Evolutionary conservation across 2,888 invertebrate species (phyloP), one percentile per base, ranked within the genome.

Genomic region (Erpobdella octoculata): DNA sequence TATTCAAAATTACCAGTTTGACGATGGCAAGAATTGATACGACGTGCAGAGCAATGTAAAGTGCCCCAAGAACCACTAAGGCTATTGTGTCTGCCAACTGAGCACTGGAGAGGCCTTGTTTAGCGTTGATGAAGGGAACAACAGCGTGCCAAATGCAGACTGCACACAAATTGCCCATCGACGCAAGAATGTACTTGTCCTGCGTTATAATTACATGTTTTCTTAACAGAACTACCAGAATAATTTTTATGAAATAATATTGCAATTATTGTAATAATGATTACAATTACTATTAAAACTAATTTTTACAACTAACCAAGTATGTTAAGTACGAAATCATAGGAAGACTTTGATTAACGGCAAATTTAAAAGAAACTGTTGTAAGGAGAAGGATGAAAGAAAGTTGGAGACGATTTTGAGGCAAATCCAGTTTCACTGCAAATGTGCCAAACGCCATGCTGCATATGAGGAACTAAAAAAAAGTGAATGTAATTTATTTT

Each of bases 251-350:
- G n/a, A n/a, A n/a, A n/a, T n/a, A n/a, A n/a, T n/a, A n/a, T n/a
- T n/a, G n/a, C n/a, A n/a, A n/a, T n/a, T n/a, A n/a, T n/a, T n/a
- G n/a, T n/a, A n/a, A n/a, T n/a, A n/a, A n/a, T n/a, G n/a, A n/a
- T n/a, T n/a, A n/a, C n/a, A n/a, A n/a, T n/a, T n/a, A n/a, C n/a
- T n/a, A n/a, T n/a, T n/a, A n/a, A n/a, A n/a, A n/a, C n/a, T n/a
- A n/a, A n/a, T n/a, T n/a, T n/a, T n/a, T 21, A 6, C 28, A 25
- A 28, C 53, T 18, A 28, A 71, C 71, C 79, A 81, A 78, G 74
- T 81, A 81, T 2, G 82, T 82, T 71, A 82, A 77, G 76, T 82
- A 82, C 31, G 82, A 82, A 73, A 82, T 81, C 71, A 80, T 75
- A 4, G 82, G 81, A 62, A 82, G 77, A 76, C 80, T 80, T 73